These are phyloP conservation scores for Xiphias gladius DNA, from an alignment of 2,113 vertebrate species.

Conservation along the genomic window DNA sequence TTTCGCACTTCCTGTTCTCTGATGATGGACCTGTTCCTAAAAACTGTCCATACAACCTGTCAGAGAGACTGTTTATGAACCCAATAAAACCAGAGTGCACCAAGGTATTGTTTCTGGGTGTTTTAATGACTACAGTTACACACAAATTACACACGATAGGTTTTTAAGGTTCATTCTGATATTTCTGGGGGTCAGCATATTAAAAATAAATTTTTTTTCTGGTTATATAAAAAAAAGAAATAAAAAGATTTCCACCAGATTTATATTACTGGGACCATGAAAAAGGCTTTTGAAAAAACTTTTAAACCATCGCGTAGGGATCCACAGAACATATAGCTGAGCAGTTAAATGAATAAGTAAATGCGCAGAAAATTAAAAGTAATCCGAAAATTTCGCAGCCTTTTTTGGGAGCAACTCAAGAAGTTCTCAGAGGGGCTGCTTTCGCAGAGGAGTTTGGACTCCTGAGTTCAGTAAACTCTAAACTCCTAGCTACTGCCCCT, in stretches of 20 bases:
- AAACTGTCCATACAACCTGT: neutral
- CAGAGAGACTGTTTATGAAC: neutral
- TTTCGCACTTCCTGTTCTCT: conserved; percentile 59
- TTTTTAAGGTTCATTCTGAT: neutral
- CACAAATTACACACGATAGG: neutral
- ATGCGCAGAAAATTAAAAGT: too few species aligned
- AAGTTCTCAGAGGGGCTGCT: neutral
- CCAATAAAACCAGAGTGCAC: neutral
- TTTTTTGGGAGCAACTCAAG: neutral
- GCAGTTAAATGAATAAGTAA: neutral
- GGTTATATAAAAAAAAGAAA: neutral
- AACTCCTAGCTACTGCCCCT: too few species aligned
- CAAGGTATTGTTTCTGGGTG: neutral
- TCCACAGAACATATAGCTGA: neutral
- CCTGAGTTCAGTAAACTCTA: too few species aligned
- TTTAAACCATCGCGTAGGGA: neutral
- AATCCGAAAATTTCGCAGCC: neutral
- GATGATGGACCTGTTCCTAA: neutral
- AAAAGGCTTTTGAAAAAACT: neutral
- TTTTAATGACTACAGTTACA: neutral
- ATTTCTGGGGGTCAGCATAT: neutral
- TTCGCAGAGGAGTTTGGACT: too few species aligned
- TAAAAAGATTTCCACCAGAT: too few species aligned
- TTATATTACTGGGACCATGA: neutral
- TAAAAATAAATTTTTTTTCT: neutral